Percentiles rank a stretch among this genome's conserved stretches.
phyloP scores from a whole-genome alignment of 2,797 vertebrate genomes.

The Balearica regulorum region DNA sequence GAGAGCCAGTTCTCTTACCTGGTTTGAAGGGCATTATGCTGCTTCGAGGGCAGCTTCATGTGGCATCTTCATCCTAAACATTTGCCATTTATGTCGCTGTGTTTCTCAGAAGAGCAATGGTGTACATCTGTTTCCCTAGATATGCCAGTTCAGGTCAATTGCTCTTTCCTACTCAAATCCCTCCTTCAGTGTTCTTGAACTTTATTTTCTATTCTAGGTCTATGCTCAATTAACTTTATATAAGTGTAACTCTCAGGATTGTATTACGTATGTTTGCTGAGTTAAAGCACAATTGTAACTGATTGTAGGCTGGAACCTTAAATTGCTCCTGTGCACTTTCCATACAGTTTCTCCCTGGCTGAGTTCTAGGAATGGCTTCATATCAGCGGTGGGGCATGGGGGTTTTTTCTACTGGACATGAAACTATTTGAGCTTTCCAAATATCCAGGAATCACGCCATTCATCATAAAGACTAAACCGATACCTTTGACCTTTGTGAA shows the following conservation, averaged over 20 bases:
- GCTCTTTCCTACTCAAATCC: constrained; percentile 17
- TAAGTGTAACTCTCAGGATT: not conserved
- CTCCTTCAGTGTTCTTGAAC: constrained; percentile 4
- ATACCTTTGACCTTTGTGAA: not conserved
- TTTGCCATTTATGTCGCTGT: not conserved
- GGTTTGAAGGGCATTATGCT: not conserved
- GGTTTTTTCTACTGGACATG: not conserved
- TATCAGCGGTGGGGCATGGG: not conserved
- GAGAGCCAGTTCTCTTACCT: not conserved
- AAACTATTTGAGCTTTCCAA: not conserved
- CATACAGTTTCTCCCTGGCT: not conserved
- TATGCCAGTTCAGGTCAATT: constrained; percentile 12
- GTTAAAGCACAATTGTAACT: not conserved
- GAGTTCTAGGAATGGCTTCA: not conserved
- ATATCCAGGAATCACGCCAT: not conserved
- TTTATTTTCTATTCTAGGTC: constrained; percentile 18
- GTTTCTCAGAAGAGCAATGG: not conserved
- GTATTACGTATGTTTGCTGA: not conserved
- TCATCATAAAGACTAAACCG: not conserved
- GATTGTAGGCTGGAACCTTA: not conserved
- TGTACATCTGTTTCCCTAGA: not conserved
- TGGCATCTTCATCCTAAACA: not conserved
- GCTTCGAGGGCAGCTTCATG: not conserved
- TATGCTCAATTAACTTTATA: constrained; percentile 23
- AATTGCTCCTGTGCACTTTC: not conserved